Evolutionary conservation across 2,888 invertebrate species (phyloP).

Genomic region (Trichogramma dendrolimi): DNA sequence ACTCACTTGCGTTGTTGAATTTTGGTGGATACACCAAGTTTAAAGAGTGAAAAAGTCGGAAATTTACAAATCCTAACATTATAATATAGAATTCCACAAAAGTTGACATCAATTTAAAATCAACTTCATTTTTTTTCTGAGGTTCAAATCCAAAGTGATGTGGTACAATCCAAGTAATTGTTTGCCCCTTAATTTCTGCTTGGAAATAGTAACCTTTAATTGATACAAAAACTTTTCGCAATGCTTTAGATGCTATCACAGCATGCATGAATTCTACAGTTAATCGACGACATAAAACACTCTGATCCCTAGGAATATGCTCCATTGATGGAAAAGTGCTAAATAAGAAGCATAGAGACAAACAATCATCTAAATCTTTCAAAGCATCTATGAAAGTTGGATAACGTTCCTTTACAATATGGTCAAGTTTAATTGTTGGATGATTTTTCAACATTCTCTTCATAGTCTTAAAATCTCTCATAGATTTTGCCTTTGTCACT

Average conservation of each 20-base stretch:
- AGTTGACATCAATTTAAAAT: constrained; percentile 94
- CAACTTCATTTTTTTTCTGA: constrained; percentile 84
- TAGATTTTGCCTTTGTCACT: constrained; percentile 75
- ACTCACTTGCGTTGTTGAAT: constrained; percentile 51
- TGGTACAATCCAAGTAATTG: constrained; percentile 94
- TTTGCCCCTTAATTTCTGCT: constrained; percentile 91
- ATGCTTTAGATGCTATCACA: constrained; percentile 83
- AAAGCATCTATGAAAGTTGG: constrained; percentile 95
- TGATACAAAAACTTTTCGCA: constrained; percentile 92
- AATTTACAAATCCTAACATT: constrained; percentile 94
- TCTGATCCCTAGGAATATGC: constrained; percentile 74
- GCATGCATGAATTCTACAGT: constrained; percentile 95
- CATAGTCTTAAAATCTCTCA: constrained; percentile 73
- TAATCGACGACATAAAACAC: constrained; percentile 77
- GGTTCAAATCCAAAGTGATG: constrained; percentile 89
- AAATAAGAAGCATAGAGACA: constrained; percentile 90
- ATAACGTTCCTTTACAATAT: constrained; percentile 96
- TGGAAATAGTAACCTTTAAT: constrained; percentile 98
- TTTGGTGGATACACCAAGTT: constrained; percentile 93
- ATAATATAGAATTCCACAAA: constrained; percentile 96
- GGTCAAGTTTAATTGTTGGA: constrained; percentile 85
- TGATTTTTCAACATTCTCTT: constrained; percentile 73
- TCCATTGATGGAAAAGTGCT: constrained; percentile 88
- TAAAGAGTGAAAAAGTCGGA: constrained; percentile 78
- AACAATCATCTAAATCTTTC: constrained; percentile 91